Evolutionary conservation across 2,888 invertebrate species (phyloP).

Genomic region (Lasioglossum oenotherae): DNA sequence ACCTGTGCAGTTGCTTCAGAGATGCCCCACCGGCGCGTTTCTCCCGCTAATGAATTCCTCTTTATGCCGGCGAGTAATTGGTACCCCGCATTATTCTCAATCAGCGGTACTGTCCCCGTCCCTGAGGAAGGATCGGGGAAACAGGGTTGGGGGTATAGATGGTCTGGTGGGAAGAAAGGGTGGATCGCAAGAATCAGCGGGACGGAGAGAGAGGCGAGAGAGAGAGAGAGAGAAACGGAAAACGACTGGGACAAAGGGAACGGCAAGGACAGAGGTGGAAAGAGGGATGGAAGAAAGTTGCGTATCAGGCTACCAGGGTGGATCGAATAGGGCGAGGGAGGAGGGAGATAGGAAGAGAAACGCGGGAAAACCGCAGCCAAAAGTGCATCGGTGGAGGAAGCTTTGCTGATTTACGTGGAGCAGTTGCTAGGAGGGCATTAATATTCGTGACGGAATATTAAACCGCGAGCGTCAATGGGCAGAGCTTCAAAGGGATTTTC

Average conservation of each 20-base stretch:
- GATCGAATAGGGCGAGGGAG: not conserved
- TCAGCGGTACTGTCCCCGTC: constrained; percentile 65
- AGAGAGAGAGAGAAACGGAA: constrained; percentile 9
- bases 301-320: constrained; percentile 34
- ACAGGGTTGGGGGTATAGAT: constrained; percentile 8
- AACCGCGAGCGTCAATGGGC: constrained; percentile 73
- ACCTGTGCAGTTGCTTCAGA: constrained; percentile 51
- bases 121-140: constrained; percentile 26
- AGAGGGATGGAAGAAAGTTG: constrained; percentile 2
- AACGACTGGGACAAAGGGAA: constrained; percentile 11
- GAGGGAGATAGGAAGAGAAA: constrained; percentile 18
- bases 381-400: constrained; percentile 62
- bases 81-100: constrained; percentile 74
- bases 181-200: constrained; percentile 25
- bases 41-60: constrained; percentile 72
- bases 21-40: constrained; percentile 53
- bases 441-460: constrained; percentile 74
- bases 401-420: constrained; percentile 73
- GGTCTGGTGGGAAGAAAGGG: not conserved
- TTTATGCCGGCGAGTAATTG: constrained; percentile 70
- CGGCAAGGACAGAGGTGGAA: not conserved
- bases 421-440: constrained; percentile 71
- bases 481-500: constrained; percentile 71
- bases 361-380: constrained; percentile 67
- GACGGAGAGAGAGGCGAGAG: not conserved